Base-by-base conservation (phyloP, 2,797 vertebrate genomes). In the Percopsis omiscomaycus region DNA sequence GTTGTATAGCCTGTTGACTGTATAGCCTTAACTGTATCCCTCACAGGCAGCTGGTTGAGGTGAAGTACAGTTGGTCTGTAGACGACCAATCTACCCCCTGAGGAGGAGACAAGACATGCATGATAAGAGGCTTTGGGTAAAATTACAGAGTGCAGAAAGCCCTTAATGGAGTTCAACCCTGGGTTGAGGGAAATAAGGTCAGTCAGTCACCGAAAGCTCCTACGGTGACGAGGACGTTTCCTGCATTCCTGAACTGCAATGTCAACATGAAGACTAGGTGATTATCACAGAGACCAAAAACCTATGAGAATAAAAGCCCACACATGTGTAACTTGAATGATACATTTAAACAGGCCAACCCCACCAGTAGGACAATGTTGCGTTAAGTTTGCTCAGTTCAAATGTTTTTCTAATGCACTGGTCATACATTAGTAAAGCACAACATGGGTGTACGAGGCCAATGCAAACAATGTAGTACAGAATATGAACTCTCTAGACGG, bases 81-180 rank as follows among this genome's bases (percentile, higher is more conserved):
- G 73, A 71, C 71, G 76, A 81, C 70, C 30, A 49, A 59, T 83
- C 77, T 68, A 58, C 59, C 79, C 85, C 82, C 74, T 58, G 60
- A 86, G 84, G 90, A 78, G 66, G 75, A 83, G 75, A 82, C 81
- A 74, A 87, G 86, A 85, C 88, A 86, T 86, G 84, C 83, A 83
- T 73, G 84, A 91, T 90, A 87, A 91, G 87, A 90, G 83, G 80
- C 79, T 86, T 85, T 76, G 86, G 84, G 80, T 83, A 74, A 92
- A 92, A 93, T 92, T 90, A 93, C 91, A 92, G 90, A 84, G 81
- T 84, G 65, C 81, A 66, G 80, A 73, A 86, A 67, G 71, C 72
- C 42, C 77, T 85, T 87, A 89, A 89, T 89, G 88, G 86, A 89
- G 91, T 92, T 92, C 89, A 91, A 79, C 77, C 74, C 74, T 29